Evolutionary conservation across 2,113 vertebrate species (phyloP).

Genomic region (Dissostichus mawsoni): DNA sequence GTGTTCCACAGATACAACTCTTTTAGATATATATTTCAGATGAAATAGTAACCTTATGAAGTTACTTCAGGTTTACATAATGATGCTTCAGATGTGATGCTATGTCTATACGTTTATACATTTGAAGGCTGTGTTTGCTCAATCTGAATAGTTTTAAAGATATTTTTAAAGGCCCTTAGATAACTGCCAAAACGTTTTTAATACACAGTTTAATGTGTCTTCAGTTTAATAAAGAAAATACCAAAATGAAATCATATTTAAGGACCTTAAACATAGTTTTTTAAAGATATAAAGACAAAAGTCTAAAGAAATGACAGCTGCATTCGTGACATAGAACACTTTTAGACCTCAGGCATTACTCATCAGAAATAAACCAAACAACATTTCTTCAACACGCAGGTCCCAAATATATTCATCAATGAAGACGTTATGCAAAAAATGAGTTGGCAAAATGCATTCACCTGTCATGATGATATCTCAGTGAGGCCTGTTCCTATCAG

Average conservation of each 20-base stretch:
- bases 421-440: neutral
- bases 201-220: neutral
- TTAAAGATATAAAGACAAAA: neutral
- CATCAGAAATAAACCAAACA: neutral
- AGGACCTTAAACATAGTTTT: neutral
- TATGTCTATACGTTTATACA: neutral
- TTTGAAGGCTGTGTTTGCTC: neutral
- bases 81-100: too few relatives aligned
- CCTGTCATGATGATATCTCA: constrained; percentile 50
- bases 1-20: neutral
- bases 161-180: neutral
- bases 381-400: neutral
- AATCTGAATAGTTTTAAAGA: neutral
- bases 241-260: neutral
- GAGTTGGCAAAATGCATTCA: constrained; percentile 35
- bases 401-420: neutral
- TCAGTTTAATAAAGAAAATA: too few relatives aligned
- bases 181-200: neutral
- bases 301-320: neutral
- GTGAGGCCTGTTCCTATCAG: constrained; percentile 7
- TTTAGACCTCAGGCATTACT: neutral
- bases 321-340: neutral
- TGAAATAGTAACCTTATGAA: neutral
- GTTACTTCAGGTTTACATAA: neutral
- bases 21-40: neutral